Percentiles rank a stretch among this genome's conserved stretches.
Conservation (phyloP, 1,140 invertebrate genomes). For the Sitodiplosis mosellana region DNA sequence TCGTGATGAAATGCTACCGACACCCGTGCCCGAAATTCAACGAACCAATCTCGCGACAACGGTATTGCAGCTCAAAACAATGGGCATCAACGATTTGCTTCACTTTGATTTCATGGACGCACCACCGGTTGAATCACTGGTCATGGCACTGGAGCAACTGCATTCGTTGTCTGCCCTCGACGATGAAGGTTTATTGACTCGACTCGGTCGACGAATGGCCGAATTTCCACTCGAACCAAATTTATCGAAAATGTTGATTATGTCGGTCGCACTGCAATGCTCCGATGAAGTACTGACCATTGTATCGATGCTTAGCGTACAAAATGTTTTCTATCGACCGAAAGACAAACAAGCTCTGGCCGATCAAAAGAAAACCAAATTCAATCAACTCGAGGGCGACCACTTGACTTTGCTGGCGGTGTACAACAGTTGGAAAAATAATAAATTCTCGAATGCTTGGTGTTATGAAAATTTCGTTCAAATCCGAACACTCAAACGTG, state of each 20-base stretch:
- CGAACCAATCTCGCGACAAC: slow-evolving; percentile 94
- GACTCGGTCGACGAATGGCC: slow-evolving; percentile 90
- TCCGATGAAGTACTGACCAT: slow-evolving; percentile 97
- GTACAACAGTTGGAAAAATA: slow-evolving; percentile 99
- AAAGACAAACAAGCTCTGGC: slow-evolving; percentile 96
- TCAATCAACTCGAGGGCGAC: slow-evolving; percentile 96
- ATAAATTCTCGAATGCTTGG: slow-evolving; percentile 98
- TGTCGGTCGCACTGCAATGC: slow-evolving; percentile 96
- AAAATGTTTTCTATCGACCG: slow-evolving; percentile 95
- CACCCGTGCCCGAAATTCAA: slow-evolving; percentile 98
- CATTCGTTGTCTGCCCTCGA: slow-evolving; percentile 95
- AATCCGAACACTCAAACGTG: slow-evolving; percentile 86
- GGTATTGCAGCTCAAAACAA: slow-evolving; percentile 89
- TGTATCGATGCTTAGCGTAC: slow-evolving; percentile 96
- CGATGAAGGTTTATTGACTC: slow-evolving; percentile 87
- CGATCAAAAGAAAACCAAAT: slow-evolving; percentile 98
- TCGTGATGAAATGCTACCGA: slow-evolving; percentile 95
- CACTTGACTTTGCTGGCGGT: slow-evolving; percentile 95
- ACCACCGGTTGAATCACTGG: slow-evolving; percentile 89
- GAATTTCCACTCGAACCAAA: slow-evolving; percentile 98
- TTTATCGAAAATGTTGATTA: slow-evolving; percentile 97
- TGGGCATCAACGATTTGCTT: slow-evolving; percentile 99
- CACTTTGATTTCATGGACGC: slow-evolving; percentile 99
- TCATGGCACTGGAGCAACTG: slow-evolving; percentile 92
- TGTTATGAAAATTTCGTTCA: slow-evolving; percentile 99